A percentile compares a stretch with the other conserved stretches of the same genome.
These are phyloP conservation scores for Toxotes chatareus DNA, from an alignment of 2,113 vertebrate genomes.

Conservation along the genomic window DNA sequence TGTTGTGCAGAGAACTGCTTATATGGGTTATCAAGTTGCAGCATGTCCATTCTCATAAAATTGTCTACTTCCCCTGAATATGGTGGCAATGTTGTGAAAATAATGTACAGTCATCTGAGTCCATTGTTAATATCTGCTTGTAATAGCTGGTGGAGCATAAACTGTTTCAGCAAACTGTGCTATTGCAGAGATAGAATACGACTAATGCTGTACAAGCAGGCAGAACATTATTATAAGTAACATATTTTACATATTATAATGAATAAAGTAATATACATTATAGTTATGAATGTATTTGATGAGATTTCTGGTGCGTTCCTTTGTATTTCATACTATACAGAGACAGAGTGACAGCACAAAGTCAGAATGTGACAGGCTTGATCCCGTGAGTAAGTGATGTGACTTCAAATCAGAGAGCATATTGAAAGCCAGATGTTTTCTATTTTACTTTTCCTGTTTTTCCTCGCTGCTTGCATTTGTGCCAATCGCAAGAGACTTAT, in stretches of 20 bases:
- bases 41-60: slow-evolving; percentile 15
- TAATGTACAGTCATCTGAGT: slow-evolving; percentile 4
- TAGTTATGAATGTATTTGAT: slow-evolving; percentile 7
- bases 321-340: neutral
- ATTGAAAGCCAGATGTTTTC: slow-evolving; percentile 71
- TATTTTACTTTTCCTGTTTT: slow-evolving; percentile 67
- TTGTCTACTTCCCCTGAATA: slow-evolving; percentile 10
- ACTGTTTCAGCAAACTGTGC: slow-evolving; percentile 1
- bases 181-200: neutral
- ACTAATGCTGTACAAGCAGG: neutral
- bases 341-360: slow-evolving; percentile 11
- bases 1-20: slow-evolving; percentile 25
- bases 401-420: slow-evolving; percentile 62
- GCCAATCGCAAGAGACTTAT: slow-evolving; percentile 15
- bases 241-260: neutral
- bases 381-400: slow-evolving; percentile 53
- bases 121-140: slow-evolving; percentile 5
- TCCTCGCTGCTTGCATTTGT: slow-evolving; percentile 12
- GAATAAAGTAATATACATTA: neutral
- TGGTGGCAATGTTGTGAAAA: slow-evolving; percentile 9
- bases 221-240: neutral
- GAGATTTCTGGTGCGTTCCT: slow-evolving; percentile 5
- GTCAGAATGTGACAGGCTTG: slow-evolving; percentile 9
- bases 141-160: slow-evolving; percentile 16
- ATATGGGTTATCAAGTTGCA: slow-evolving; percentile 24